phyloP scores from a whole-genome alignment of 2,113 vertebrate genomes.

The Pavo muticus region DNA sequence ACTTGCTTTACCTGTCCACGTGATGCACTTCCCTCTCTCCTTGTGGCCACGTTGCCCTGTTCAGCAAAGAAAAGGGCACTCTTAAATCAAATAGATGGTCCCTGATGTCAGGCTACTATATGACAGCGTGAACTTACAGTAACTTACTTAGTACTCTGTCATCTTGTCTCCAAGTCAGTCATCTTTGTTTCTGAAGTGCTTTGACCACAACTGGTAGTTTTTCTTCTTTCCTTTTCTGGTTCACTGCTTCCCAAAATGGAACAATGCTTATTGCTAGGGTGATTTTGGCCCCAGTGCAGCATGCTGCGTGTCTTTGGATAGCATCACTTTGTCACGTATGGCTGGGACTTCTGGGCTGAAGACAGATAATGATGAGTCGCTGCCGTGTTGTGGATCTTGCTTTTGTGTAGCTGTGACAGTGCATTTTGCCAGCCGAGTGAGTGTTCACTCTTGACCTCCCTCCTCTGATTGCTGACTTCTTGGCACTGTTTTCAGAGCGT shows the following conservation, averaged over 20 bases:
- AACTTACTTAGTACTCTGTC: background rate
- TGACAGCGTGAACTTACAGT: background rate
- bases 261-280: background rate
- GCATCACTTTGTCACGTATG: background rate
- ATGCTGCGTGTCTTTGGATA: background rate
- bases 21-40: background rate
- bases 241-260: background rate
- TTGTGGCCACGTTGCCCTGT: background rate
- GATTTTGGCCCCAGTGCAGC: background rate
- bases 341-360: background rate
- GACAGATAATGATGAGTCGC: background rate
- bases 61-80: background rate
- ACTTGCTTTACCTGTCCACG: constrained; percentile 31
- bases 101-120: background rate
- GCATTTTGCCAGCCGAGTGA: background rate
- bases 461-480: background rate
- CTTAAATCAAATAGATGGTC: background rate
- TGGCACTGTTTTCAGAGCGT: background rate
- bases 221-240: background rate
- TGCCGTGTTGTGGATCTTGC: background rate
- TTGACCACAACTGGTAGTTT: background rate
- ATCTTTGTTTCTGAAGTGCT: background rate
- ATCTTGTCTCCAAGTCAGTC: background rate
- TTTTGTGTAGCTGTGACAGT: background rate
- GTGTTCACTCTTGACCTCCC: background rate